These are phyloP conservation scores for Campoletis sonorensis DNA, from an alignment of 1,140 invertebrate species.

Conservation along the genomic window DNA sequence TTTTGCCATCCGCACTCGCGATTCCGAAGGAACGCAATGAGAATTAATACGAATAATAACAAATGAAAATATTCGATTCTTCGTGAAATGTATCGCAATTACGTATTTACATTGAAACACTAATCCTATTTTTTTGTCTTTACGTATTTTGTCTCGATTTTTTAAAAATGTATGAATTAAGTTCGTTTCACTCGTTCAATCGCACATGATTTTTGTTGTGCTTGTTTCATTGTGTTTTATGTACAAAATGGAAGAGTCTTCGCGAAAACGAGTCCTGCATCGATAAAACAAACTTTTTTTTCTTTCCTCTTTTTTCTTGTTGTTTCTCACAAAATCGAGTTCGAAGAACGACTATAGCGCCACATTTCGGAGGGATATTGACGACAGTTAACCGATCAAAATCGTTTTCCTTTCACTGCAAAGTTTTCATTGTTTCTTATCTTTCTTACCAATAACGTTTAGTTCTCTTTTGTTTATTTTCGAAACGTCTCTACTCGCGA, in stretches of 20 bases:
- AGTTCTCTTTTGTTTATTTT: no score
- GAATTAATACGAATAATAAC: slow-evolving; percentile 71
- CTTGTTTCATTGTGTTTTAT: neutral
- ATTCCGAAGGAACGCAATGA: slow-evolving; percentile 57
- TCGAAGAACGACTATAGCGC: neutral
- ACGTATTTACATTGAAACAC: slow-evolving; percentile 77
- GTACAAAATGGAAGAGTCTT: slow-evolving; percentile 5
- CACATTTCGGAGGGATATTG: neutral
- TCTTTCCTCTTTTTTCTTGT: neutral
- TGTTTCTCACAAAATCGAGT: neutral
- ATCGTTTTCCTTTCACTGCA: neutral
- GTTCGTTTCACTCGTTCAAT: slow-evolving; percentile 5
- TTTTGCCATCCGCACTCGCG: slow-evolving; percentile 49
- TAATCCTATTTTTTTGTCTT: slow-evolving; percentile 74
- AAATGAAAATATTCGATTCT: slow-evolving; percentile 74
- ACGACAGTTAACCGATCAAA: no score
- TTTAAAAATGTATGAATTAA: slow-evolving; percentile 35
- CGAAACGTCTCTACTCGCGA: no score
- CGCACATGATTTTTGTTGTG: neutral
- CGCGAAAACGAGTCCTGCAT: slow-evolving; percentile 11
- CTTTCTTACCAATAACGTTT: no score
- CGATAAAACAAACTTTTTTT: neutral
- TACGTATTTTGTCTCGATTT: slow-evolving; percentile 24
- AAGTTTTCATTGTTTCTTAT: no score
- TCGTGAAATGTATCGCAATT: slow-evolving; percentile 69